Evolutionary conservation across 2,888 invertebrate genomes (phyloP).

Genomic region (Drosophila infuscata): DNA sequence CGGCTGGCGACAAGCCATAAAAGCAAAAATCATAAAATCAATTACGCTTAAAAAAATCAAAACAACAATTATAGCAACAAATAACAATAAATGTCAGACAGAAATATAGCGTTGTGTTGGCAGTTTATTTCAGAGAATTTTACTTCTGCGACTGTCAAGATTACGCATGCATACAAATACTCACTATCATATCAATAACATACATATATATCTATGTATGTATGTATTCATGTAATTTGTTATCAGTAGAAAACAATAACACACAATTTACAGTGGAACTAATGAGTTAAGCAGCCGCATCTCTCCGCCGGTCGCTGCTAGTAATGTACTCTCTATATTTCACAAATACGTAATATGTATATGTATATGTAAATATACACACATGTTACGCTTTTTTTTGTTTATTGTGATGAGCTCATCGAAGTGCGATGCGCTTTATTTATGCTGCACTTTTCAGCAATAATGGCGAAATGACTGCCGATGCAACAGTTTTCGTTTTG

Average conservation of each 20-base stretch:
- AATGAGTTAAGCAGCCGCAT: conserved; percentile 20
- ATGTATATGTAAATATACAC: conserved; percentile 1
- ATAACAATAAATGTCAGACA: neutral
- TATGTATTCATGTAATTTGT: conserved; percentile 15
- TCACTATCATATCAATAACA: conserved; percentile 10
- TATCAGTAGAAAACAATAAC: conserved; percentile 42
- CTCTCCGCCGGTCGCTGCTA: conserved; percentile 8
- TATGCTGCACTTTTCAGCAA: conserved; percentile 56
- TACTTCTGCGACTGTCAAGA: conserved; percentile 15
- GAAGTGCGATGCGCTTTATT: conserved; percentile 28
- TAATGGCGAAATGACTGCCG: conserved; percentile 36
- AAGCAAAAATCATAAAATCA: neutral
- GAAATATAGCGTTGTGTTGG: conserved; percentile 14
- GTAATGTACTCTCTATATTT: neutral
- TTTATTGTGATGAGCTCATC: conserved; percentile 54
- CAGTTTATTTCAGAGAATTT: conserved; percentile 27
- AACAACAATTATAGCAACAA: conserved; percentile 2
- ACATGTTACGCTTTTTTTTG: conserved; percentile 17
- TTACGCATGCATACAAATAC: conserved; percentile 26
- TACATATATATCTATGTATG: conserved; percentile 1
- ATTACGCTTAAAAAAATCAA: neutral
- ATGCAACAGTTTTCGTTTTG: conserved; percentile 56
- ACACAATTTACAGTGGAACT: conserved; percentile 19
- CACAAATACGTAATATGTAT: neutral
- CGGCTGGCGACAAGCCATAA: conserved; percentile 4